Base-by-base conservation (phyloP, 2,888 invertebrate genomes). In the Drosophila flavopinicola region DNA sequence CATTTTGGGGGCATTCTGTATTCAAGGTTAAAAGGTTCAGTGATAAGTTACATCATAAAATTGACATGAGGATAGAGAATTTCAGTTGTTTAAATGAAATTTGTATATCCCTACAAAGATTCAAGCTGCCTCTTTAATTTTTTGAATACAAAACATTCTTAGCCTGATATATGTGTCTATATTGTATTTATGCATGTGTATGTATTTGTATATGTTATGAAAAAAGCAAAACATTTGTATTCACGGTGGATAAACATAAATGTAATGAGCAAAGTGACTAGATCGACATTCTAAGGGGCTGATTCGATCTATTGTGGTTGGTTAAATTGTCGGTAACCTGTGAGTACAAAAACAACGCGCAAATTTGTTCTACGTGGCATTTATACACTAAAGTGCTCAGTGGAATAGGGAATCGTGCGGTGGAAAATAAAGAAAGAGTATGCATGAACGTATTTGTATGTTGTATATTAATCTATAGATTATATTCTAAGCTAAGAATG, bases 401-500 rank as follows among this genome's bases (percentile, higher is more conserved):
- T 47, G 32, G n/a, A 24, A 47, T 42, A 24, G 15, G 20, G 17
- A 3, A 20, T 29, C 11, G 35, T 35, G 32, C 20, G 17, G 17
- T 4, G 27, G 25, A 37, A 24, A 44, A 35, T 20, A 24, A 11
- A 38, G 27, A 20, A 10, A 27, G 35, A 49, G 13, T 44, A 66
- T 51, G 23, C 44, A n/a, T 61, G 33, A 42, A 11, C 49, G 32
- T 61, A 32, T 67, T 35, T 49, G 17, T 53, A 48, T 44, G 10
- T 41, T 57, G 49, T 61, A 54, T 52, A 58, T 68, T 73, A 68
- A 48, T 69, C 73, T 71, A 75, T 77, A 58, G 77, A 76, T 74
- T 75, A 77, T 53, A 70, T 17, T 49, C 78, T 75, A 66, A 63
- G 66, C 75, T 77, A 75, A 73, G 66, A 75, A 77, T 74, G 74